phyloP scores from a whole-genome alignment of 2,888 invertebrate species.

The Parnassius mnemosyne region DNA sequence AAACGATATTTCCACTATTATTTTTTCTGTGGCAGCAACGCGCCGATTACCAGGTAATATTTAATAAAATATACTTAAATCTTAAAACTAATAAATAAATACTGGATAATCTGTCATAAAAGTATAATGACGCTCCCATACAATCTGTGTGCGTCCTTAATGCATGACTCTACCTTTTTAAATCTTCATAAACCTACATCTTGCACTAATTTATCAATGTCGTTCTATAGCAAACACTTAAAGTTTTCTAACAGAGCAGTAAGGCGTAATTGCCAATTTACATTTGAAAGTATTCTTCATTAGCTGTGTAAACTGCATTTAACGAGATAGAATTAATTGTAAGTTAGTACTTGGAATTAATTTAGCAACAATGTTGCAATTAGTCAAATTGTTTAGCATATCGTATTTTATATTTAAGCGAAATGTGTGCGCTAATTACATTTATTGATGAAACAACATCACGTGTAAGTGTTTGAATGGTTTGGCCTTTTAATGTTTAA shows the following conservation, averaged over 20 bases:
- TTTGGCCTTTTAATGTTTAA: too few relatives aligned
- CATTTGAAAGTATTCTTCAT: conserved; percentile 17
- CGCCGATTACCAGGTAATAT: too few relatives aligned
- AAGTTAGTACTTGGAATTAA: conserved; percentile 8
- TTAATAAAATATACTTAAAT: too few relatives aligned
- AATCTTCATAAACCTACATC: not conserved
- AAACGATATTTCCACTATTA: too few relatives aligned
- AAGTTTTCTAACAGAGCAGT: not conserved
- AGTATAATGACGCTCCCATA: too few relatives aligned
- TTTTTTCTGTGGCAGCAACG: too few relatives aligned
- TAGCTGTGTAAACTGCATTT: conserved; percentile 5
- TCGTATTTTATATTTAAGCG: not conserved
- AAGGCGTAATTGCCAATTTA: conserved; percentile 14
- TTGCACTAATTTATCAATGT: conserved; percentile 1
- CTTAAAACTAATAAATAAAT: too few relatives aligned
- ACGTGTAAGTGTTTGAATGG: too few relatives aligned
- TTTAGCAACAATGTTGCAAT: conserved; percentile 14
- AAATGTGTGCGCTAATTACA: not conserved
- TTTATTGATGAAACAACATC: not conserved
- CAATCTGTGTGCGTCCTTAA: not conserved
- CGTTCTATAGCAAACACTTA: not conserved
- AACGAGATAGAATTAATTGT: conserved; percentile 13
- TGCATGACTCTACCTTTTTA: not conserved
- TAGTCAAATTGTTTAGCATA: not conserved
- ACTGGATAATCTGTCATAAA: too few relatives aligned